Conservation (phyloP, 2,888 invertebrate genomes). For the Muschampia plurimacula region DNA sequence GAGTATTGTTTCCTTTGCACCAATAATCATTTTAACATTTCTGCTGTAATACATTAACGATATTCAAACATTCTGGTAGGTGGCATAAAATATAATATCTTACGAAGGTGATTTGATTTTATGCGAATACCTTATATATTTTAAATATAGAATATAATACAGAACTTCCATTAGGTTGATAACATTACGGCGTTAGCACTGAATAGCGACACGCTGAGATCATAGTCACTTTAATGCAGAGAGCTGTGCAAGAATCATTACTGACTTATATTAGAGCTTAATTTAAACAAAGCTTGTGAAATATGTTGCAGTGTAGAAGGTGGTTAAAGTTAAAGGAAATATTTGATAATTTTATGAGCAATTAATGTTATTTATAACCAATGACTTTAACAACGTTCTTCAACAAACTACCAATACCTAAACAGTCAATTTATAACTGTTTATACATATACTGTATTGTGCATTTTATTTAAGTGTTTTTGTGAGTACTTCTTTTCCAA, state of each 20-base stretch:
- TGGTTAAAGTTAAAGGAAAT: background rate
- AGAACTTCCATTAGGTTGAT: slow-evolving; percentile 46
- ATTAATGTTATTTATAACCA: too few relatives aligned
- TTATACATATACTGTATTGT: too few relatives aligned
- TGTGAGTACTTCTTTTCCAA: too few relatives aligned
- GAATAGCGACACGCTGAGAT: slow-evolving; percentile 71
- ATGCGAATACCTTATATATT: slow-evolving; percentile 51
- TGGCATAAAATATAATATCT: slow-evolving; percentile 49
- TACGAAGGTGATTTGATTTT: slow-evolving; percentile 58
- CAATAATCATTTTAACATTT: slow-evolving; percentile 54
- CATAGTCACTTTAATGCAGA: slow-evolving; percentile 64
- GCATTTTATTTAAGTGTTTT: too few relatives aligned
- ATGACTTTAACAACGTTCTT: too few relatives aligned
- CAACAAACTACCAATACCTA: too few relatives aligned
- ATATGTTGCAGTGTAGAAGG: slow-evolving; percentile 8
- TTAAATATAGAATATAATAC: slow-evolving; percentile 23
- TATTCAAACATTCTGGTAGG: slow-evolving; percentile 48
- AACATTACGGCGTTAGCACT: slow-evolving; percentile 53
- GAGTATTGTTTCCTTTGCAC: slow-evolving; percentile 69
- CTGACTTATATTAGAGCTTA: slow-evolving; percentile 23
- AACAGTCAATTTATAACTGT: too few relatives aligned
- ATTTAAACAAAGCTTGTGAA: slow-evolving; percentile 30
- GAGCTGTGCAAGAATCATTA: slow-evolving; percentile 47
- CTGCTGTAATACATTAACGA: slow-evolving; percentile 61
- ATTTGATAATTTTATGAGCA: too few relatives aligned